Conservation (phyloP, 53 echinoderm and acorn worm genomes). For the Astropecten irregularis region DNA sequence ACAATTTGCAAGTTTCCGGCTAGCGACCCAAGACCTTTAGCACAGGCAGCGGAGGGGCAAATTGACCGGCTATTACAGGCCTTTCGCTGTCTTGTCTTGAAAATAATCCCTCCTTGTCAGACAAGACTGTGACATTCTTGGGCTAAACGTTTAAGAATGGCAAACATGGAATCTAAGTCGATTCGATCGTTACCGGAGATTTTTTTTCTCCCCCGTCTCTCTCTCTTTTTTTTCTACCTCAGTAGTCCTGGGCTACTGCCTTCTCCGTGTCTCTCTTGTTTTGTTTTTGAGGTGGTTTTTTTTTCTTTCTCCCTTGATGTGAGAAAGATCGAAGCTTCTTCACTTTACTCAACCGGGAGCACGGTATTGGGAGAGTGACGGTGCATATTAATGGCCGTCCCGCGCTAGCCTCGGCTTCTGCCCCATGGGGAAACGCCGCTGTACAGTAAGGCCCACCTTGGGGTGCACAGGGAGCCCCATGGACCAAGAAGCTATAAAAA, state of each 20-base stretch:
- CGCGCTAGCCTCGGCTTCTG: neutral
- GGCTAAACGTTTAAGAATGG: slow-evolving; percentile 41
- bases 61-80: neutral
- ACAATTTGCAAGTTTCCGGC: slow-evolving; percentile 59
- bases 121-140: slow-evolving; percentile 37
- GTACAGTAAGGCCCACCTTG: slow-evolving; percentile 37
- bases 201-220: slow-evolving; percentile 1
- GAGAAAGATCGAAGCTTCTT: slow-evolving; percentile 43
- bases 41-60: too few relatives aligned
- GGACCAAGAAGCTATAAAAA: neutral
- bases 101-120: neutral
- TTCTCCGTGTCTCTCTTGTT: too few relatives aligned
- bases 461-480: neutral
- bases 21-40: slow-evolving; percentile 6
- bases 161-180: slow-evolving; percentile 43
- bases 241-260: too few relatives aligned
- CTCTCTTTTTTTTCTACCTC: too few relatives aligned
- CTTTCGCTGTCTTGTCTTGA: neutral
- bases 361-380: slow-evolving; percentile 8
- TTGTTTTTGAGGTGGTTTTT: too few relatives aligned
- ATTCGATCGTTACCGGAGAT: slow-evolving; percentile 42
- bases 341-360: slow-evolving; percentile 28
- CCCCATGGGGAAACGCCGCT: slow-evolving; percentile 18
- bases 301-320: neutral
- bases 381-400: slow-evolving; percentile 32